Evolutionary conservation across 2,797 vertebrate species (phyloP), one percentile per base, ranked within the genome.

Genomic region (Cossypha caffra): DNA sequence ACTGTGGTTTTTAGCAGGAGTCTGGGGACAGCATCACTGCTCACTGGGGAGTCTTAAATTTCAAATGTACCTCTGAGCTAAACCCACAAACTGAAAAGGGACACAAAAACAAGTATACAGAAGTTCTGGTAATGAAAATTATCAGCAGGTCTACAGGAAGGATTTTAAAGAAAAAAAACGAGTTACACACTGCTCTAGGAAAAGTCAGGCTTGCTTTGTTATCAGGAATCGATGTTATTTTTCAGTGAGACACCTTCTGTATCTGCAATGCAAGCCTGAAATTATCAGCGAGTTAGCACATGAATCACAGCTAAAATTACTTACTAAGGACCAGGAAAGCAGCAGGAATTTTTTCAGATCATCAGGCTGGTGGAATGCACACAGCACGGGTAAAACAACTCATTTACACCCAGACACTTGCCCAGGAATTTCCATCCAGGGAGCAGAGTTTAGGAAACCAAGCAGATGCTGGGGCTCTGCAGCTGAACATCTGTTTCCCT

Each of bases 211-310:
- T 93, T 37, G 7, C 11, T 58, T 42, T 28, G 14, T 38, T 84
- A 86, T 54, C 62, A 68, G 57, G 57, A 88, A 81, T 67, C 66
- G 88, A 31, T 8, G 21, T 19, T 75, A 59, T 71, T 91, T 93
- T 83, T 61, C 75, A 74, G 52, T 3, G 20, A 71, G 57, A 72
- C 64, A 64, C 9, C 16, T 51, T 43, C 54, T 10, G 3, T 19
- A 51, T 35, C 81, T 75, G 42, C 58, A 91, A 66, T 9, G 15
- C 24, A 76, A 90, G 18, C 54, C 43, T 58, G 47, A 75, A 71
- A 87, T 76, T 38, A 38, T 20, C 38, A 26, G 47, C 1, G 9
- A 91, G 38, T 38, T 75, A n/a, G 7, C 6, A 9, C 5, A 57
- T 17, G 58, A 77, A 51, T 51, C 66, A 61, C 3, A 42, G n/a